Evolutionary conservation across 2,113 vertebrate genomes (phyloP), one percentile per base, ranked within the genome.

Genomic region (Gallinago jamesoni): DNA sequence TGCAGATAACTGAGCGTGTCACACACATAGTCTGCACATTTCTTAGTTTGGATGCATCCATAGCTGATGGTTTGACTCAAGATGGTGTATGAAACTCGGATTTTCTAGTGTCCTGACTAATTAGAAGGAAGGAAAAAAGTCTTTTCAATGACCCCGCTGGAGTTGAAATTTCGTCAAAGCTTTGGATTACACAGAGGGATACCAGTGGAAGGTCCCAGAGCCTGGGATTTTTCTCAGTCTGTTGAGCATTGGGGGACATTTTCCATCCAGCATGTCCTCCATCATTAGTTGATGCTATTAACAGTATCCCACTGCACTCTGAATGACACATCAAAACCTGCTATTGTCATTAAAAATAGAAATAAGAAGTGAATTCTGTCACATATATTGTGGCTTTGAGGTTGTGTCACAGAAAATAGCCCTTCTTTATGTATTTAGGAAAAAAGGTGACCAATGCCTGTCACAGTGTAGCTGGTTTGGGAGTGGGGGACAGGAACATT

Each of bases 21-120:
- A 64, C 56, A 33, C 47, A 2, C 0, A 0, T 4, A 13, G 27
- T 27, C 37, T 1, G 8, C 0, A 0, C 3, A 35, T 30, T 77
- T 33, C 41, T 39, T 47, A 6, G 33, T 23, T 52, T 22, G 7
- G n/a, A 13, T 5, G 3, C 4, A 0, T 6, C 6, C 31, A 17
- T 23, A n/a, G 43, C 43, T 47, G 60, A 28, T 78, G 39, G 48
- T 60, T 63, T 94, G 72, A 33, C 62, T 59, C 24, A 20, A 10
- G 59, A 7, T n/a, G 23, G 11, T 47, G 12, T 30, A 3, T 30
- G 74, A 43, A 52, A 33, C 23, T 89, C 27, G 6, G 37, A 14
- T 10, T 64, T 25, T 50, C 53, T 63, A 6, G 48, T 39, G 30
- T 67, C 39, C 39, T 83, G 74, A 28, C 27, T 84, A 18, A 39